A percentile compares a stretch with the other conserved stretches of the same genome.
Evolutionary conservation across 2,797 vertebrate species (phyloP).

Genomic region (Percopsis omiscomaycus): DNA sequence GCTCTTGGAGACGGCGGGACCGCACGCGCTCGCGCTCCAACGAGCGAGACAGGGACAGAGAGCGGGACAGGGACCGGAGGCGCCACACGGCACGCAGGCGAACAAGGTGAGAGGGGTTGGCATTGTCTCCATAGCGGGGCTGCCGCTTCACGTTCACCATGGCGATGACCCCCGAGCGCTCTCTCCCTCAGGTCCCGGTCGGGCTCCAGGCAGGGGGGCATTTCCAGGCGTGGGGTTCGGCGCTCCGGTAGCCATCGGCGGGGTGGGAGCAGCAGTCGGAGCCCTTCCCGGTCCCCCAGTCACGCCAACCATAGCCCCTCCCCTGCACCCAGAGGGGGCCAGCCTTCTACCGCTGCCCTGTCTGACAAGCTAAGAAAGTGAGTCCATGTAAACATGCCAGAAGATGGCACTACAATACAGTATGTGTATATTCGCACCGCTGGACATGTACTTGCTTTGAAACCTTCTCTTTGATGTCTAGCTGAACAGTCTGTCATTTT

Average conservation of each 20-base stretch:
- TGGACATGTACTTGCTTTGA: background rate
- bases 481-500: background rate
- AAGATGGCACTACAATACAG: background rate
- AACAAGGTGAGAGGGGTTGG: conserved; percentile 72
- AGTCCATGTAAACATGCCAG: conserved; percentile 36
- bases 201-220: conserved; percentile 82
- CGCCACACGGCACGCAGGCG: conserved; percentile 79
- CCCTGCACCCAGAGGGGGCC: conserved; percentile 73
- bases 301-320: conserved; percentile 79
- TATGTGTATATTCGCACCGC: background rate
- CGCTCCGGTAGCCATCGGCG: conserved; percentile 72
- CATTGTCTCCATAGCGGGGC: background rate
- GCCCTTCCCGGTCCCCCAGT: conserved; percentile 74
- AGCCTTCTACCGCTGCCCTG: conserved; percentile 73
- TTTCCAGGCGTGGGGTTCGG: conserved; percentile 75
- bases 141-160: background rate
- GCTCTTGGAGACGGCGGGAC: conserved; percentile 74
- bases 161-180: background rate
- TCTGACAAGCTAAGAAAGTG: conserved; percentile 96
- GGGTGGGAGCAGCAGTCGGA: conserved; percentile 81
- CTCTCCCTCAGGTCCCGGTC: conserved; percentile 70
- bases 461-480: background rate
- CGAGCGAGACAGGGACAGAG: conserved; percentile 51
- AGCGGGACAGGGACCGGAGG: conserved; percentile 54
- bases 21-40: conserved; percentile 80